Evolutionary conservation across 2,113 vertebrate genomes (phyloP), one percentile per base, ranked within the genome.

Genomic region (Procapra przewalskii): DNA sequence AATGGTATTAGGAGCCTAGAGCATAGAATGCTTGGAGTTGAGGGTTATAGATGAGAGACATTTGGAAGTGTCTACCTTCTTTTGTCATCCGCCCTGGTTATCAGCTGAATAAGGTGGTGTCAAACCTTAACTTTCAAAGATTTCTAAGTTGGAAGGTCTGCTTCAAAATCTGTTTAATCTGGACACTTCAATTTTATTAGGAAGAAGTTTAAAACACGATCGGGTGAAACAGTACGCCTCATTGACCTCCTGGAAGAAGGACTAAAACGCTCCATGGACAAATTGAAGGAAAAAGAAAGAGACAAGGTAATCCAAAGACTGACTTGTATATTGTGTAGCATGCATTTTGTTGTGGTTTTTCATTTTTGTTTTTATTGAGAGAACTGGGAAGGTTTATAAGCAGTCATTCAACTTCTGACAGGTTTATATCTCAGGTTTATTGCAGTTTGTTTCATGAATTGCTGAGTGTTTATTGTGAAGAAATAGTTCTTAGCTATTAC

Each of bases 181-280:
- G 40, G n/a, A 21, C 82, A 93, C 98, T 86, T 84, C 50, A 40
- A 54, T 81, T 15, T 97, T 92, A 97, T 23, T 98, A 99, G 99
- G 98, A 99, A 99, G 98, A 99, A 99, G 98, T 99, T 99, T 98
- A 99, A 99, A 99, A 99, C 99, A 7, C 99, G 99, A 27, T 99
- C 99, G 0, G 99, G 99, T 40, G 99, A 99, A 97, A 99, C 99
- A 0, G 99, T 99, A 88, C 98, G 99, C 79, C 99, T 99, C 54
- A 99, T 99, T 88, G 99, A 99, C 96, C 99, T 99, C 83, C 98
- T 99, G 98, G 99, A 99, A 6, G 99, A 99, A 95, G 99, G 99
- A 2, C 98, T 99, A 84, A 99, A 99, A 97, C 99, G 99, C 93
- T 99, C 99, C 21, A 99, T 99, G 99, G 99, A 99, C 99, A 99